These are phyloP conservation scores for Petaurus breviceps DNA, from an alignment of 2,113 vertebrate genomes.

Conservation along the genomic window DNA sequence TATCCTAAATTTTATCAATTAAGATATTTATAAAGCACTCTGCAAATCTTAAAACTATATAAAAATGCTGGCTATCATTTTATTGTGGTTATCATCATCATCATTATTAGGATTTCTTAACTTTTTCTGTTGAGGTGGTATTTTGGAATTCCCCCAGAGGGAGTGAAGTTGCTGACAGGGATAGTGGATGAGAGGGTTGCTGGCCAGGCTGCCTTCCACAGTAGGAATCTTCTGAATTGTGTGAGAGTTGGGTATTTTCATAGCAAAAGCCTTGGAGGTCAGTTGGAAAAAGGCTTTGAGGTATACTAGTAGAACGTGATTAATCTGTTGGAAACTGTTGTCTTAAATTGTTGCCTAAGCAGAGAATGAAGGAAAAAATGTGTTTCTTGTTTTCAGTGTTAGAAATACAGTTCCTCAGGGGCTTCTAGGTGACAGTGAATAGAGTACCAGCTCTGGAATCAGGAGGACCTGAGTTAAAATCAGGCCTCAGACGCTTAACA, in stretches of 20 bases:
- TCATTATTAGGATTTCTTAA: background rate
- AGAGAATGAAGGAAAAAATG: conserved; percentile 18
- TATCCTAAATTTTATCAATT: background rate
- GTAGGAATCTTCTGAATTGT: background rate
- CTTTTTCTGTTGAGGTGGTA: background rate
- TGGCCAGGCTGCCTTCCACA: background rate
- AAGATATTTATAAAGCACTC: background rate
- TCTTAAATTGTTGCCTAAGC: conserved; percentile 15
- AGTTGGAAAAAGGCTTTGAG: background rate
- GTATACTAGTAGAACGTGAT: background rate
- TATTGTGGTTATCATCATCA: background rate
- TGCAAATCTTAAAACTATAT: background rate
- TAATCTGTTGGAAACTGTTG: background rate
- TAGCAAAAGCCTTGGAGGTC: background rate
- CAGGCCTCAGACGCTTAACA: too few relatives aligned
- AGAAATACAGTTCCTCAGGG: background rate
- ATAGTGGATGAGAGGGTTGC: background rate
- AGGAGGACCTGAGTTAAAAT: too few relatives aligned
- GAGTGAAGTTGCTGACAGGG: background rate
- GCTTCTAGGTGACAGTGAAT: too few relatives aligned
- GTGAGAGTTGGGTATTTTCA: background rate
- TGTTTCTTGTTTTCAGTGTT: background rate
- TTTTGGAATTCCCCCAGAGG: background rate
- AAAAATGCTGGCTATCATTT: background rate
- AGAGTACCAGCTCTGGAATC: too few relatives aligned